A percentile compares a stretch with the other conserved stretches of the same genome.
Conservation (phyloP, 2,888 invertebrate genomes). For the Thalpophila matura region DNA sequence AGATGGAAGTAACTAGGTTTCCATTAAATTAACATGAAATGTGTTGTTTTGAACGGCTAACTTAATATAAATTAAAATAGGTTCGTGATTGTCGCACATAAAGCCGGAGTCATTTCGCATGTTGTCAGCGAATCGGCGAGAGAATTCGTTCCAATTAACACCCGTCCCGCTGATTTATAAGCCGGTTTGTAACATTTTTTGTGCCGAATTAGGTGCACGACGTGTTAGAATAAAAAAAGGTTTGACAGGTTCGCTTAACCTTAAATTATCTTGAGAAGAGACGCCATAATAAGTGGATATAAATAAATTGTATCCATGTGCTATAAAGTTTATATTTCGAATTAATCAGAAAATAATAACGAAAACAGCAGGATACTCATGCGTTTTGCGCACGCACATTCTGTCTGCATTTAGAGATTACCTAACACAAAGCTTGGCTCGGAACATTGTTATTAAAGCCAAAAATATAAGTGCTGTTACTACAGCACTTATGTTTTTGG, state of each 20-base stretch:
- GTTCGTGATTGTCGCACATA: constrained; percentile 40
- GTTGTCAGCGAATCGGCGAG: constrained; percentile 72
- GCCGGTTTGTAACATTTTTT: constrained; percentile 81
- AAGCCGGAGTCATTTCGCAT: constrained; percentile 48
- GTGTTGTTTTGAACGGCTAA: constrained; percentile 2
- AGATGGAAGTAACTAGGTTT: background rate
- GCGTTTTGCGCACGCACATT: constrained; percentile 37
- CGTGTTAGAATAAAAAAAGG: constrained; percentile 78
- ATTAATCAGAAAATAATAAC: constrained; percentile 29
- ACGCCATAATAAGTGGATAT: constrained; percentile 19
- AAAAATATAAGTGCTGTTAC: constrained; percentile 28
- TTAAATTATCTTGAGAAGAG: constrained; percentile 56
- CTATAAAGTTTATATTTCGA: constrained; percentile 23
- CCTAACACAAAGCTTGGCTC: constrained; percentile 35
- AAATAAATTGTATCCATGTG: constrained; percentile 14
- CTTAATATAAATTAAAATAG: constrained; percentile 34
- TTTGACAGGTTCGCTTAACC: constrained; percentile 62
- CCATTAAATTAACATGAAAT: background rate
- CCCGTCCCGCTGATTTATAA: constrained; percentile 84
- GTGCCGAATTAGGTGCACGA: constrained; percentile 78
- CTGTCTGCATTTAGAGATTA: constrained; percentile 37
- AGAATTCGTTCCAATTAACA: constrained; percentile 89
- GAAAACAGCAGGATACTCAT: constrained; percentile 43
- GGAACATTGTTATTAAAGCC: constrained; percentile 38
- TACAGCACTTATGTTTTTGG: constrained; percentile 30